Conservation (phyloP, 1,140 invertebrate genomes). For the Scylla paramamosain region DNA sequence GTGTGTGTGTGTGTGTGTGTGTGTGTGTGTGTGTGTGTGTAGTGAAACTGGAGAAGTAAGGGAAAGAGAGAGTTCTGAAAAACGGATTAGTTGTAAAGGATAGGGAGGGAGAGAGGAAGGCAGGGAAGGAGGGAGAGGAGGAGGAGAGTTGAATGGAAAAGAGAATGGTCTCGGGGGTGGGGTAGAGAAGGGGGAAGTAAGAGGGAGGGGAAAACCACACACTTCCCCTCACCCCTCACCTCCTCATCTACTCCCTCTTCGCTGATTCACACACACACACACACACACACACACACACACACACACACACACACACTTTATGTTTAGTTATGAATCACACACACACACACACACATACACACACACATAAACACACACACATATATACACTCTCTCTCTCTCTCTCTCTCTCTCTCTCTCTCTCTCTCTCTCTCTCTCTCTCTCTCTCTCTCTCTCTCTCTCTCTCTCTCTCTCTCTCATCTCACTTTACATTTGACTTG, state of each 20-base stretch:
- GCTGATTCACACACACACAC: too few relatives aligned
- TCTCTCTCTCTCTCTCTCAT: neutral
- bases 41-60: neutral
- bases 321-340: too few relatives aligned
- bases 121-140: neutral
- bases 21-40: slow-evolving; percentile 16
- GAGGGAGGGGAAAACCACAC: neutral
- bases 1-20: neutral
- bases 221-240: neutral
- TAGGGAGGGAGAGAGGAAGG: neutral
- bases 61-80: neutral
- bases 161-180: neutral
- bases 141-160: neutral
- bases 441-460: slow-evolving; percentile 25
- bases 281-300: too few relatives aligned
- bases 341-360: too few relatives aligned
- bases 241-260: neutral
- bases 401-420: too few relatives aligned
- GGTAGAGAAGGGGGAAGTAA: neutral
- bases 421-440: slow-evolving; percentile 2
- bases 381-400: too few relatives aligned
- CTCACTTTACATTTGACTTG: neutral
- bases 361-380: too few relatives aligned
- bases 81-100: neutral
- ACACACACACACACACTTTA: too few relatives aligned